Percentiles rank a stretch among this genome's conserved stretches.
Evolutionary conservation across 2,888 invertebrate species (phyloP).

Genomic region (Drosophila picticornis): DNA sequence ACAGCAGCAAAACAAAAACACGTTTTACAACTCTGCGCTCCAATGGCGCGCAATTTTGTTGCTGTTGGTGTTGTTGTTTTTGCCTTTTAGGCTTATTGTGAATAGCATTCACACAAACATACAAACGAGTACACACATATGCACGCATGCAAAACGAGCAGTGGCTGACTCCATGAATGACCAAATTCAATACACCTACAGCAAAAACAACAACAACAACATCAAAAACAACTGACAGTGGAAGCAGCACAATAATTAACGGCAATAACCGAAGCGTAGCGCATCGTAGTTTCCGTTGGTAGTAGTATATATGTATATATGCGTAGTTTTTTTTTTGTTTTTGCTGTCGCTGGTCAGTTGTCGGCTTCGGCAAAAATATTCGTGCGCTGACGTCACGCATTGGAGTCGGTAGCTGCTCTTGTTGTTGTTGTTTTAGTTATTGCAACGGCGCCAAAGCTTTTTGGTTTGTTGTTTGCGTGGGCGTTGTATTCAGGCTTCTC

Average conservation of each 20-base stretch:
- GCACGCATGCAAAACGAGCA: conserved; percentile 46
- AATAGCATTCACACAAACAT: conserved; percentile 50
- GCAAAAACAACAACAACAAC: conserved; percentile 38
- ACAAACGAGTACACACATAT: conserved; percentile 15
- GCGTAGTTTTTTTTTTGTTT: conserved; percentile 37
- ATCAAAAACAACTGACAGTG: conserved; percentile 37
- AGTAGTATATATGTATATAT: conserved; percentile 44
- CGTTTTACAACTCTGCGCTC: conserved; percentile 72
- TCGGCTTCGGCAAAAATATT: conserved; percentile 58
- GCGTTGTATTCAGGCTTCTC: conserved; percentile 56
- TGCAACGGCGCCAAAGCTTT: conserved; percentile 41
- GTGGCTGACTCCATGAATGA: conserved; percentile 70
- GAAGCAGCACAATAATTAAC: conserved; percentile 70
- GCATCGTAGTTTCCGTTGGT: conserved; percentile 72
- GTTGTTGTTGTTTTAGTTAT: conserved; percentile 20
- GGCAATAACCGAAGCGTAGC: conserved; percentile 79
- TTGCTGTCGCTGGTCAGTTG: conserved; percentile 50
- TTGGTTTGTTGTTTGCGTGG: conserved; percentile 59
- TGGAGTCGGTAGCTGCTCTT: conserved; percentile 22
- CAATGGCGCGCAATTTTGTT: conserved; percentile 73
- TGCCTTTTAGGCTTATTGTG: conserved; percentile 57
- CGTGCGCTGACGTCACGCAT: conserved; percentile 69
- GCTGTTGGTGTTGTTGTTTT: conserved; percentile 33
- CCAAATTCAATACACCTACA: conserved; percentile 67
- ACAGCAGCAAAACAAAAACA: conserved; percentile 66